These are phyloP conservation scores for Oligia strigilis DNA, from an alignment of 2,888 invertebrate species.

Conservation along the genomic window DNA sequence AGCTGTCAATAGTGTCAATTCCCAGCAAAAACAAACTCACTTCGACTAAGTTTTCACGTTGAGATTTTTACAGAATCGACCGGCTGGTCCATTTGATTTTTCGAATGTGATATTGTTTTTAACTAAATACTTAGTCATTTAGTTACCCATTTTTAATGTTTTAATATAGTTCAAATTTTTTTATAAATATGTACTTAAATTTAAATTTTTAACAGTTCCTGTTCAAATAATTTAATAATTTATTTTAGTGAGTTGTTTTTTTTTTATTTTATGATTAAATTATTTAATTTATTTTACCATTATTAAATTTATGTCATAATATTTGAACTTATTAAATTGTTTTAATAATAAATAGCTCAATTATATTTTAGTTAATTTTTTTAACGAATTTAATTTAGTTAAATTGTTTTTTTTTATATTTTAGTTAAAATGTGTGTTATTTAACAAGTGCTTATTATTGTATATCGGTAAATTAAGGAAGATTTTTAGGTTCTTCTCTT, in stretches of 20 bases:
- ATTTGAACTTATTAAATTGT: background rate
- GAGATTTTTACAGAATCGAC: too few relatives aligned
- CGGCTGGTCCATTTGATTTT: too few relatives aligned
- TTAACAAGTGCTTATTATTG: background rate
- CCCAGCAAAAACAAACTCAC: too few relatives aligned
- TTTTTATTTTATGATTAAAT: background rate
- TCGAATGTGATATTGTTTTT: slow-evolving; percentile 33
- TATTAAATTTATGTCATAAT: background rate
- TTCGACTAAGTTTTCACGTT: too few relatives aligned
- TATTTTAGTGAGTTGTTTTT: background rate
- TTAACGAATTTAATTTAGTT: background rate
- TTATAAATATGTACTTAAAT: background rate
- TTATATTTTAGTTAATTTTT: background rate
- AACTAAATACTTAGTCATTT: slow-evolving; percentile 14
- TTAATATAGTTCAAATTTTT: slow-evolving; percentile 17
- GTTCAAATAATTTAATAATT: slow-evolving; percentile 19
- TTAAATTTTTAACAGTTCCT: slow-evolving; percentile 11
- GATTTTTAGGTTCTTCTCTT: too few relatives aligned
- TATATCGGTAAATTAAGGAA: too few relatives aligned
- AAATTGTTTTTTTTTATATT: background rate
- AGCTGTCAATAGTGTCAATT: too few relatives aligned
- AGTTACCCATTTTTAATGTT: slow-evolving; percentile 27
- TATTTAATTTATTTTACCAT: background rate
- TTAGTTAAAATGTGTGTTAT: background rate
- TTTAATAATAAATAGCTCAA: slow-evolving; percentile 21